Evolutionary conservation across 2,888 invertebrate genomes (phyloP).

Genomic region (Phorcus lineatus): DNA sequence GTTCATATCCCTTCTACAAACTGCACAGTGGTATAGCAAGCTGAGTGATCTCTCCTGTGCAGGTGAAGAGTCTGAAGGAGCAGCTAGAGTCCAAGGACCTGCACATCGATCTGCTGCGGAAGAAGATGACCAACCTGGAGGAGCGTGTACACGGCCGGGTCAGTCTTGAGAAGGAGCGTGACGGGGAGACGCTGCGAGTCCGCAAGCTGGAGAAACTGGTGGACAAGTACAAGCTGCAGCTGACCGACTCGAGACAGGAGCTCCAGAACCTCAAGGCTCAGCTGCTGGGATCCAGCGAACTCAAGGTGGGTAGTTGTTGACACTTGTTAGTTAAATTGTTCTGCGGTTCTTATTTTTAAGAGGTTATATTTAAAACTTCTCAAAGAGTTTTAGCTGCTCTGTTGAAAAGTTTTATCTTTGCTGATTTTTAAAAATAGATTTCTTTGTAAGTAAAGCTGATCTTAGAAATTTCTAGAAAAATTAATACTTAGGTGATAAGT

Average conservation of each 20-base stretch:
- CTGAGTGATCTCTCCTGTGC: conserved; percentile 77
- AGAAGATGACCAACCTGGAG: conserved; percentile 82
- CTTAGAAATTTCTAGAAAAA: too few species aligned
- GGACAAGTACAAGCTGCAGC: conserved; percentile 87
- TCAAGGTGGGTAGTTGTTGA: conserved; percentile 56
- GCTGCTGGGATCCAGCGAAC: conserved; percentile 70
- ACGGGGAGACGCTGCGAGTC: conserved; percentile 62
- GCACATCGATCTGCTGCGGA: conserved; percentile 90
- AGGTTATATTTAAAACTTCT: too few species aligned
- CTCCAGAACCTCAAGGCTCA: conserved; percentile 87
- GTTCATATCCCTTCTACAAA: too few species aligned
- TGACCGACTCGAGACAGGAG: conserved; percentile 88
- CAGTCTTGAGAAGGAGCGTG: conserved; percentile 70
- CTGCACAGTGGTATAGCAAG: too few species aligned
- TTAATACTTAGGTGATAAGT: too few species aligned
- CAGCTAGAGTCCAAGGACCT: conserved; percentile 93
- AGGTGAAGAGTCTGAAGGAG: conserved; percentile 86
- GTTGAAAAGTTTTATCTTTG: too few species aligned
- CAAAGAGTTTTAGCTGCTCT: too few species aligned
- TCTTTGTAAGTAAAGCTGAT: too few species aligned
- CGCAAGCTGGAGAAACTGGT: conserved; percentile 87
- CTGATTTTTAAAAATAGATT: too few species aligned
- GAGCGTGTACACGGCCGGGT: conserved; percentile 67
- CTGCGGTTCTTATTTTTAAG: neutral
- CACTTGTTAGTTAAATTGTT: neutral